These are phyloP conservation scores for Protonemura montana DNA, from an alignment of 2,888 invertebrate genomes.

Conservation along the genomic window DNA sequence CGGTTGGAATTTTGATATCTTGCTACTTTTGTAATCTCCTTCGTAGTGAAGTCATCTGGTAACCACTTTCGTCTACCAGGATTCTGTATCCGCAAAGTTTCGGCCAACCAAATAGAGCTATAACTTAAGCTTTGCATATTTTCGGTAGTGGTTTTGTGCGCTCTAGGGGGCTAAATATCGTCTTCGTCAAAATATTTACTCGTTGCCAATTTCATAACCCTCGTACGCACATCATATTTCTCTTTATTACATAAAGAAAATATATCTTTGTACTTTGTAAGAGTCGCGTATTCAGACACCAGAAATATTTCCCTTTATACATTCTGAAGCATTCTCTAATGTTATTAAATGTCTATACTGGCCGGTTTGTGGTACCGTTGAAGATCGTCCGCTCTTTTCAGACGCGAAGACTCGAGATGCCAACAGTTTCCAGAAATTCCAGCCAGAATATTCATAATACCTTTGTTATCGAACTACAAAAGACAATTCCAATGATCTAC, in stretches of 20 bases:
- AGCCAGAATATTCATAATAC: conserved; percentile 19
- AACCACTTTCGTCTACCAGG: background rate
- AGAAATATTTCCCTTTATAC: background rate
- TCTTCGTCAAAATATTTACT: background rate
- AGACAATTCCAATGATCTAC: conserved; percentile 8
- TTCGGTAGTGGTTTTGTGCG: background rate
- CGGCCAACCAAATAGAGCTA: background rate
- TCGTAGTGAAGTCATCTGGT: no score
- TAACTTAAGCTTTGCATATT: background rate
- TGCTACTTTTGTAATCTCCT: no score
- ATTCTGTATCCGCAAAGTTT: background rate
- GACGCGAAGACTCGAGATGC: background rate
- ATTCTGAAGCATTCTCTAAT: background rate
- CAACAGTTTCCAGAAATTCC: background rate
- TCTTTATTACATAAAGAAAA: background rate
- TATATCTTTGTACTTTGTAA: background rate
- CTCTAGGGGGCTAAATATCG: background rate
- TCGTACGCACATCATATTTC: background rate
- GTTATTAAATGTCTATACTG: background rate
- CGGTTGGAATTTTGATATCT: background rate
- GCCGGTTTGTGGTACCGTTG: background rate
- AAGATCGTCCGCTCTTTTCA: background rate
- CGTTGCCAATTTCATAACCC: background rate
- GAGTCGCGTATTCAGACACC: background rate
- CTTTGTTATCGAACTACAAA: conserved; percentile 9